These are phyloP conservation scores for Pitangus sulphuratus DNA, from an alignment of 2,797 vertebrate genomes.

Conservation along the genomic window DNA sequence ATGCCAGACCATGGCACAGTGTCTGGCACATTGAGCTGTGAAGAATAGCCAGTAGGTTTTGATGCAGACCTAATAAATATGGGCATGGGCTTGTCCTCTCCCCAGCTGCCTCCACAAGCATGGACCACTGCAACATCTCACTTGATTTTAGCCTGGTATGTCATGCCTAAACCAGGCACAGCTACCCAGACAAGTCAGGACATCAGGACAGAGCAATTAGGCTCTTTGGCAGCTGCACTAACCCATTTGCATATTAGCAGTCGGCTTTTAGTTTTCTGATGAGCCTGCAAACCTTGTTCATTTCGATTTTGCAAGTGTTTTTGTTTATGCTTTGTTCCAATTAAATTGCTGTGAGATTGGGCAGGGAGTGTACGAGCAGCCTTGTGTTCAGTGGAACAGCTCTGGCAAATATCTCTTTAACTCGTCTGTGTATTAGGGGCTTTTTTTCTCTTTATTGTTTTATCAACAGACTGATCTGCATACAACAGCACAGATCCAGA, in stretches of 20 bases:
- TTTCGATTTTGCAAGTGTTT: constrained; percentile 28
- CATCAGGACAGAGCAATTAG: background rate
- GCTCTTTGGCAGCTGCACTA: constrained; percentile 13
- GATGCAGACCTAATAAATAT: background rate
- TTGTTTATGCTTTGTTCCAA: constrained; percentile 26
- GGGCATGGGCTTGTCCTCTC: background rate
- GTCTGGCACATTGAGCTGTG: background rate
- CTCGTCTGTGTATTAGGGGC: background rate
- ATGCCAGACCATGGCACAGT: background rate
- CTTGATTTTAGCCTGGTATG: background rate
- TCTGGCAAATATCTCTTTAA: background rate
- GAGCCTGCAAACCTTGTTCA: constrained; percentile 19
- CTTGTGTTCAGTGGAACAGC: background rate
- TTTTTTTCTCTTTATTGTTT: background rate
- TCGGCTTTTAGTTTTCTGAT: constrained; percentile 25
- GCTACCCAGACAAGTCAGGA: background rate
- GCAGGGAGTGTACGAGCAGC: background rate
- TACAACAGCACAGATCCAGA: background rate
- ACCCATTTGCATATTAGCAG: background rate
- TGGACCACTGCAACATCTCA: background rate
- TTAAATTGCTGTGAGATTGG: constrained; percentile 9
- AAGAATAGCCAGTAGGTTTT: background rate
- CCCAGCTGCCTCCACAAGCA: background rate
- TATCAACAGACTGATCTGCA: background rate
- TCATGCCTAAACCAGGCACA: background rate